phyloP scores from a whole-genome alignment of 2,113 vertebrate genomes.

The Naja naja region DNA sequence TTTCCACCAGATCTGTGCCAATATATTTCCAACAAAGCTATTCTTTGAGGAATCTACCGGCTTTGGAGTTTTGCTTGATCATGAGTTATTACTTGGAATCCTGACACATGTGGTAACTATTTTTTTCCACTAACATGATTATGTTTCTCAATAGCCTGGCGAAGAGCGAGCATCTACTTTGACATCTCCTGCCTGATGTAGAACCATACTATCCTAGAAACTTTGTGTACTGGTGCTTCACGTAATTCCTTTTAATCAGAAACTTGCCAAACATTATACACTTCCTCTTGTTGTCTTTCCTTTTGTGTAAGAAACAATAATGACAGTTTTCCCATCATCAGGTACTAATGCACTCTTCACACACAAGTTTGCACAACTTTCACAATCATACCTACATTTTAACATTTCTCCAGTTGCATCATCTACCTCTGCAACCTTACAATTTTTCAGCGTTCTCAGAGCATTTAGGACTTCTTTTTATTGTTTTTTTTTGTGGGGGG shows the following conservation, averaged over 20 bases:
- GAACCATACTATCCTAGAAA: neutral
- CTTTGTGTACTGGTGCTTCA: neutral
- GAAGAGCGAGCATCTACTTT: neutral
- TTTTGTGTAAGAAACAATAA: neutral
- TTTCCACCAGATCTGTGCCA: too few relatives aligned
- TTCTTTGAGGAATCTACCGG: too few relatives aligned
- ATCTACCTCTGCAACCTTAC: neutral
- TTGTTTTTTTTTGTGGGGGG: neutral
- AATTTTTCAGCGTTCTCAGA: neutral
- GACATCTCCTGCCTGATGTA: neutral
- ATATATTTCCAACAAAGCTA: too few relatives aligned
- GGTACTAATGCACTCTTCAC: neutral
- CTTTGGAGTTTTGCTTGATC: too few relatives aligned
- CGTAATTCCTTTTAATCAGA: neutral
- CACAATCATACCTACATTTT: neutral
- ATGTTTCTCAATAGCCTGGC: neutral
- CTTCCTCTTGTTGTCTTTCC: neutral
- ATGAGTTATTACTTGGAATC: too few relatives aligned
- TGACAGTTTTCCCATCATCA: neutral
- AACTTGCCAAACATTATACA: neutral
- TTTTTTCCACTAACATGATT: neutral
- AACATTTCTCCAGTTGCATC: neutral
- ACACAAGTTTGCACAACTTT: neutral
- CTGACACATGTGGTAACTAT: neutral
- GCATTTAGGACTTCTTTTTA: neutral